phyloP scores from a whole-genome alignment of 1,140 invertebrate genomes.

The Amyelois transitella region DNA sequence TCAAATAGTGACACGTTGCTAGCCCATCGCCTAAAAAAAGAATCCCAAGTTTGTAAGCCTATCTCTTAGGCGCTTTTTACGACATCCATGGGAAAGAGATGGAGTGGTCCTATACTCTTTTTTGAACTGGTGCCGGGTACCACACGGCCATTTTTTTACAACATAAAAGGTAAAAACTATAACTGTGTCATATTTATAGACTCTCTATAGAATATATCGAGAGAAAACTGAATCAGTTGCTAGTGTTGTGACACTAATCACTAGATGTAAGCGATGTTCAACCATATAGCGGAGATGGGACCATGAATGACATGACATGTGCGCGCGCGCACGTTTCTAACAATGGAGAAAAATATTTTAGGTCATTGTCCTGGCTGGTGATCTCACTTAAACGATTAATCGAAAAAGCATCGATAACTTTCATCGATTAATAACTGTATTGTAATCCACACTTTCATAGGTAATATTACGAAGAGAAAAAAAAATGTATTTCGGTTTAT shows the following conservation, averaged over 20 bases:
- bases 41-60: too few species aligned
- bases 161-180: too few species aligned
- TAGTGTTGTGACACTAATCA: too few species aligned
- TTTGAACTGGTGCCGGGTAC: too few species aligned
- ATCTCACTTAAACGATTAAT: constrained; percentile 19
- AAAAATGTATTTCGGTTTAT: background rate
- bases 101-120: too few species aligned
- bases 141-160: too few species aligned
- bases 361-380: background rate
- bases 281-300: background rate
- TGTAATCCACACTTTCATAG: too few species aligned
- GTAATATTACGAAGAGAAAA: background rate
- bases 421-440: background rate
- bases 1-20: too few species aligned
- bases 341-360: background rate
- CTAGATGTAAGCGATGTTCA: background rate
- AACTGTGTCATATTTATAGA: background rate
- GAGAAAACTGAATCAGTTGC: background rate
- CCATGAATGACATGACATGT: background rate
- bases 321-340: background rate
- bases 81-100: too few species aligned
- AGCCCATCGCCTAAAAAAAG: too few species aligned
- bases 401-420: background rate
- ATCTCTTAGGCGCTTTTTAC: too few species aligned
- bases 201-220: background rate